Evolutionary conservation across 2,113 vertebrate species (phyloP).

Genomic region (Pantherophis guttatus): DNA sequence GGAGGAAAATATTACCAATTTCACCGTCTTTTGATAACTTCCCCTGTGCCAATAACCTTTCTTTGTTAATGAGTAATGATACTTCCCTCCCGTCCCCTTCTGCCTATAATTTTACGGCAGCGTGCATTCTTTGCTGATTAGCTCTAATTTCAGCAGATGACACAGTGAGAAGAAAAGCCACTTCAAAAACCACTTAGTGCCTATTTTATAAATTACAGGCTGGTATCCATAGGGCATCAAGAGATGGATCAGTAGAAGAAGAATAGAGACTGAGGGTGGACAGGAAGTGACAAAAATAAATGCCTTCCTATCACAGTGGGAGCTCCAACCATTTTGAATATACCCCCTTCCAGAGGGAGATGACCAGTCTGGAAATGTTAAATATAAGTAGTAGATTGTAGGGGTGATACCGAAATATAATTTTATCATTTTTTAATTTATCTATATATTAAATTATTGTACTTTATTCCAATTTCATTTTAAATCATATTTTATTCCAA

Average conservation of each 20-base stretch:
- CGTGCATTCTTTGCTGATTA: background rate
- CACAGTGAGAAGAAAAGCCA: background rate
- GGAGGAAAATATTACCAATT: accelerated
- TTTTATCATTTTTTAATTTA: too few relatives aligned
- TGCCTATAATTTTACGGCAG: background rate
- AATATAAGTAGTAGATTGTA: too few relatives aligned
- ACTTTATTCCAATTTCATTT: too few relatives aligned
- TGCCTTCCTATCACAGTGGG: background rate
- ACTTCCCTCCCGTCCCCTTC: background rate
- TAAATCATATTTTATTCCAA: too few relatives aligned
- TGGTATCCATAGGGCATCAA: background rate
- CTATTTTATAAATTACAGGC: background rate
- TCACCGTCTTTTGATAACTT: background rate
- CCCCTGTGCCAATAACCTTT: background rate
- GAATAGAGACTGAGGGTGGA: background rate
- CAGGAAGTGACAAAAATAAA: background rate
- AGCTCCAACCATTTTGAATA: background rate
- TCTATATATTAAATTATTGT: too few relatives aligned
- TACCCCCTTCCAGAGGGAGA: background rate
- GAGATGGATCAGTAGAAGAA: background rate
- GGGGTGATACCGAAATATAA: too few relatives aligned
- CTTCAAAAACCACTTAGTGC: background rate
- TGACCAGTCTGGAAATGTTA: too few relatives aligned
- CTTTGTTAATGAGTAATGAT: constrained; percentile 11
- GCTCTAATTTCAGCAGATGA: background rate